Evolutionary conservation across 2,113 vertebrate species (phyloP), one percentile per base, ranked within the genome.

Genomic region (Cygnus atratus): DNA sequence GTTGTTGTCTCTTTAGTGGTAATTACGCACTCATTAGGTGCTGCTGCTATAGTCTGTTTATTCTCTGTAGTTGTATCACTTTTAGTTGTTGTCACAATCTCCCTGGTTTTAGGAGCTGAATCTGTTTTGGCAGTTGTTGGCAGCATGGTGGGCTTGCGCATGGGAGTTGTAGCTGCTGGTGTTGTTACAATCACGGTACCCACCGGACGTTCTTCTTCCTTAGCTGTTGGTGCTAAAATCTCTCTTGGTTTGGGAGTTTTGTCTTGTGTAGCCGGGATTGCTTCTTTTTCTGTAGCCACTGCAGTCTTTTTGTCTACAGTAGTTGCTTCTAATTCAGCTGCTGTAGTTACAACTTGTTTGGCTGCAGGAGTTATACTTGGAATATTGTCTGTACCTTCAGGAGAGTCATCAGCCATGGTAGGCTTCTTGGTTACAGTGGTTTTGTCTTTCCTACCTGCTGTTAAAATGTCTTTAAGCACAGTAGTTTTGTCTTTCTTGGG

Each of bases 401-500:
- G 33, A 82, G 74, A 62, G 35, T 57, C 65, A 25, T 1, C 81
- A 54, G 81, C 48, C 46, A 29, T 52, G 33, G 19, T 25, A 29
- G 35, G 28, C 35, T 76, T 54, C 7, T 4, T 19, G 46, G 8
- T 35, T 73, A 50, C 55, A 48, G 67, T 82, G 43, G 62, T 87
- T 11, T 43, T 44, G 44, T 84, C 81, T 84, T 80, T 77, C 33
- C n/a, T 37, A 33, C 33, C n/a, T 41, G 61, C 29, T 50, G 57
- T 70, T 22, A 89, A 33, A 48, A 94, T 58, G 12, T 96, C 92
- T 72, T 91, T 87, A 52, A 94, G 91, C 9, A 87, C 13, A 44
- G 94, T 88, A 26, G 43, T 93, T 84, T 59, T 91, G 7, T 85
- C 87, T 55, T 82, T 95, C 78, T 87, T 90, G 26, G 55, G 29